A percentile compares a stretch with the other conserved stretches of the same genome.
Conservation (phyloP, 2,888 invertebrate genomes). For the Dioctria linearis region DNA sequence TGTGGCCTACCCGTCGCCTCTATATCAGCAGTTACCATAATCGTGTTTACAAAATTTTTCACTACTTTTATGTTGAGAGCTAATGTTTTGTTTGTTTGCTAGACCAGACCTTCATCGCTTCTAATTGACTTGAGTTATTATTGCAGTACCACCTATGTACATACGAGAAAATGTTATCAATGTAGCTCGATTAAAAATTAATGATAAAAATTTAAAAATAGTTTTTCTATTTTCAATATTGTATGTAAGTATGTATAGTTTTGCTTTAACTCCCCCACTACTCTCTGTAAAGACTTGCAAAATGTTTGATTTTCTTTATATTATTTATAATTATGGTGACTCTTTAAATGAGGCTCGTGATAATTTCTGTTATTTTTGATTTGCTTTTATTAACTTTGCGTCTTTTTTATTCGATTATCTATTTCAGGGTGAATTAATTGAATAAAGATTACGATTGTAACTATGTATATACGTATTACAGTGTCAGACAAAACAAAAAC, state of each 20-base stretch:
- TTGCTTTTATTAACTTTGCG: constrained; percentile 27
- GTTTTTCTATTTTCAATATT: constrained; percentile 3
- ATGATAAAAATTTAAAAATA: constrained; percentile 27
- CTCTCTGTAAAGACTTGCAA: neutral
- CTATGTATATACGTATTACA: no score
- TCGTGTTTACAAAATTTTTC: constrained; percentile 36
- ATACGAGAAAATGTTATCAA: constrained; percentile 11
- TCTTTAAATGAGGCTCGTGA: constrained; percentile 14
- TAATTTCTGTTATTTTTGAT: constrained; percentile 31
- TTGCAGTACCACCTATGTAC: neutral
- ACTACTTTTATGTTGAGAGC: neutral
- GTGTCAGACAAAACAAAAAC: no score
- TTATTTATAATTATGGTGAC: no score
- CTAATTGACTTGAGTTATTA: constrained; percentile 28
- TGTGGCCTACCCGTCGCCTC: constrained; percentile 21
- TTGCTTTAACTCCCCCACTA: neutral
- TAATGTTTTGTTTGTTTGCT: constrained; percentile 2
- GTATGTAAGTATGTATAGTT: neutral
- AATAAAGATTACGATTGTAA: no score
- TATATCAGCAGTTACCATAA: constrained; percentile 38
- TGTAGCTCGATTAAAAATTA: constrained; percentile 40
- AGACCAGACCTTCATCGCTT: constrained; percentile 10
- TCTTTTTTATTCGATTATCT: constrained; percentile 22
- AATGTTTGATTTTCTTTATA: neutral
- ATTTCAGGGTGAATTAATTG: constrained; percentile 25